A percentile compares a stretch with the other conserved stretches of the same genome.
Conservation (phyloP, 1,140 invertebrate genomes). For the Rhopalosiphum padi region DNA sequence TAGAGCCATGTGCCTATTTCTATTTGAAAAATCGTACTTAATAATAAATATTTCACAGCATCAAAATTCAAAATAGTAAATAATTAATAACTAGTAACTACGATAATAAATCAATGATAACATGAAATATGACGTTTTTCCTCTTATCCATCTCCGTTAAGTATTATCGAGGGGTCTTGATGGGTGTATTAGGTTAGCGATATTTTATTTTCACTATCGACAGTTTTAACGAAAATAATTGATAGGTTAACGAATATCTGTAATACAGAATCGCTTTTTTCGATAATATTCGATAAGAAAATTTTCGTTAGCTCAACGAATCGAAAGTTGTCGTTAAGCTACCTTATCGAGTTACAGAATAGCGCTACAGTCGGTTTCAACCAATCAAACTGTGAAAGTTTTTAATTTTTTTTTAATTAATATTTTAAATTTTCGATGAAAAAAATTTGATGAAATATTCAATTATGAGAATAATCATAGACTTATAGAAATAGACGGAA, state of each 20-base stretch:
- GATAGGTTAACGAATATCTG: background rate
- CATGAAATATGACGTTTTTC: background rate
- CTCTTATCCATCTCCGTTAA: background rate
- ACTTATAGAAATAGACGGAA: background rate
- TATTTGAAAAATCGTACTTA: background rate
- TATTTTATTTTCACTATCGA: background rate
- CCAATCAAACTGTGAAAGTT: too few species aligned
- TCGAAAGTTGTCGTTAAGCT: background rate
- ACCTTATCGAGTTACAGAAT: background rate
- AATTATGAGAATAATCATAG: too few species aligned
- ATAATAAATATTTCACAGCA: background rate
- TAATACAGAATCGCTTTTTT: background rate
- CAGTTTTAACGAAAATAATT: background rate
- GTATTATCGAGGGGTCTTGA: background rate
- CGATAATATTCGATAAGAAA: background rate
- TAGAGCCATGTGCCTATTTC: conserved; percentile 8
- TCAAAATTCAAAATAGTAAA: background rate
- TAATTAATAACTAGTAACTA: too few species aligned
- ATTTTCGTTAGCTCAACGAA: too few species aligned
- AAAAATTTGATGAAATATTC: too few species aligned
- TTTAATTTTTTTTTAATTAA: too few species aligned
- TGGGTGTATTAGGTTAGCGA: background rate
- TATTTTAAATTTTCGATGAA: too few species aligned
- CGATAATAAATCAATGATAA: background rate
- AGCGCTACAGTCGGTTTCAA: too few species aligned